Evolutionary conservation across 2,888 invertebrate genomes (phyloP).

Genomic region (Campopleginae sp.): DNA sequence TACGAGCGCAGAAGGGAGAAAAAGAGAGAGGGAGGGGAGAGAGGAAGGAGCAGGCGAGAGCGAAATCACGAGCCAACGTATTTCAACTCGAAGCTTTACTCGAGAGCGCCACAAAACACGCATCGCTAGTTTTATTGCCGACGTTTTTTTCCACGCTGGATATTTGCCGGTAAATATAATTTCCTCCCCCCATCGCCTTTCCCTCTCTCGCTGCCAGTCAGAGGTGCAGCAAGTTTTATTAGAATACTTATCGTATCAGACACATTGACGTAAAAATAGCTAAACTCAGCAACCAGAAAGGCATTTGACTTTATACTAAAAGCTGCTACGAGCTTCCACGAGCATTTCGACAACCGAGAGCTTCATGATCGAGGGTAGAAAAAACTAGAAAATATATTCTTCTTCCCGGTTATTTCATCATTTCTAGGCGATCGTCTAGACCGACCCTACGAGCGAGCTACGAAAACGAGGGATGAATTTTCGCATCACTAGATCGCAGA

Average conservation of each 20-base stretch:
- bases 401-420: too few species aligned
- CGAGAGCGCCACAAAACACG: slow-evolving; percentile 51
- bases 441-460: not conserved
- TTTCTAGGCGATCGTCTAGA: not conserved
- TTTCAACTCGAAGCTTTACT: slow-evolving; percentile 58
- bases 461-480: not conserved
- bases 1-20: not conserved
- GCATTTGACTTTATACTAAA: slow-evolving; percentile 71
- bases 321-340: slow-evolving; percentile 13
- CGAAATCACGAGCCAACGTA: slow-evolving; percentile 63
- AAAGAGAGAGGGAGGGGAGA: not conserved
- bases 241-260: slow-evolving; percentile 74
- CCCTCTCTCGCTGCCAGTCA: not conserved
- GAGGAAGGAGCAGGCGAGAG: not conserved
- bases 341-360: not conserved
- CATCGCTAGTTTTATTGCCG: slow-evolving; percentile 71
- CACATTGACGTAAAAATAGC: slow-evolving; percentile 72
- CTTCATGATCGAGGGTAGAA: slow-evolving; percentile 11
- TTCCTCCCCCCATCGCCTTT: slow-evolving; percentile 39
- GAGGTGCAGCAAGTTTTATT: slow-evolving; percentile 75
- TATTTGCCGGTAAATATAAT: slow-evolving; percentile 72
- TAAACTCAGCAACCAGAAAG: slow-evolving; percentile 56
- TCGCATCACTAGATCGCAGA: not conserved
- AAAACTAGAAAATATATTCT: not conserved
- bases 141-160: slow-evolving; percentile 63